These are phyloP conservation scores for Bambusicola thoracicus DNA, from an alignment of 2,113 vertebrate genomes.

Conservation along the genomic window DNA sequence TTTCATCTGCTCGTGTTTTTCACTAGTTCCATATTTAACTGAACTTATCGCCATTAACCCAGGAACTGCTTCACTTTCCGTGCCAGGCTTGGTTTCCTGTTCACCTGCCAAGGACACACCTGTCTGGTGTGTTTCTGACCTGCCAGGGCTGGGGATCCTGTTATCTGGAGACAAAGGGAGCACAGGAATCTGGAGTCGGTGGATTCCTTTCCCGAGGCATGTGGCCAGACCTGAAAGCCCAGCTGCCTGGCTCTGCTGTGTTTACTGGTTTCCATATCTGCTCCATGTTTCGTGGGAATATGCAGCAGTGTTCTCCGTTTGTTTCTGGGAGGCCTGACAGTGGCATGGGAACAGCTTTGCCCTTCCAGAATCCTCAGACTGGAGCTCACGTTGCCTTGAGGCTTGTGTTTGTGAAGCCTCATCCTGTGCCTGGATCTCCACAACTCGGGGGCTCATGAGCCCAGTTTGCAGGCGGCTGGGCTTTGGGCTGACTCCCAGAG, in stretches of 20 bases:
- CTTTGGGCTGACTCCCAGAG: neutral
- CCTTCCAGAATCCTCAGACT: neutral
- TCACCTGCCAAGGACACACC: neutral
- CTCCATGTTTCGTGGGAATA: slow-evolving; percentile 7
- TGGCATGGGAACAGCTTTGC: neutral
- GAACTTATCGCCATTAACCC: neutral
- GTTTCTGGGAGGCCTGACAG: neutral
- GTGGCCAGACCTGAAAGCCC: slow-evolving; percentile 55
- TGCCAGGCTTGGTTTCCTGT: slow-evolving; percentile 21
- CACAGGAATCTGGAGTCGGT: neutral
- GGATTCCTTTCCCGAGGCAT: slow-evolving; percentile 55
- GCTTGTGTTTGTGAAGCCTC: neutral
- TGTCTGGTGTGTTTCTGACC: neutral
- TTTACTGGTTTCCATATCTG: slow-evolving; percentile 36
- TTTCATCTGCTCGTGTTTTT: slow-evolving; percentile 52
- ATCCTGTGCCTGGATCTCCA: neutral
- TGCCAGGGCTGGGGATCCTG: neutral
- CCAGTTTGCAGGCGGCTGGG: neutral
- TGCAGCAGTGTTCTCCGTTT: fast-evolving
- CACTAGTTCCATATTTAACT: neutral
- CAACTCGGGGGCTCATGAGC: neutral
- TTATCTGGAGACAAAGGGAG: neutral
- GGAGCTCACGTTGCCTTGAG: neutral
- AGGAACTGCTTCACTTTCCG: slow-evolving; percentile 36
- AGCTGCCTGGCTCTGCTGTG: slow-evolving; percentile 2